These are phyloP conservation scores for Sprattus sprattus DNA, from an alignment of 2,113 vertebrate species.

Conservation along the genomic window DNA sequence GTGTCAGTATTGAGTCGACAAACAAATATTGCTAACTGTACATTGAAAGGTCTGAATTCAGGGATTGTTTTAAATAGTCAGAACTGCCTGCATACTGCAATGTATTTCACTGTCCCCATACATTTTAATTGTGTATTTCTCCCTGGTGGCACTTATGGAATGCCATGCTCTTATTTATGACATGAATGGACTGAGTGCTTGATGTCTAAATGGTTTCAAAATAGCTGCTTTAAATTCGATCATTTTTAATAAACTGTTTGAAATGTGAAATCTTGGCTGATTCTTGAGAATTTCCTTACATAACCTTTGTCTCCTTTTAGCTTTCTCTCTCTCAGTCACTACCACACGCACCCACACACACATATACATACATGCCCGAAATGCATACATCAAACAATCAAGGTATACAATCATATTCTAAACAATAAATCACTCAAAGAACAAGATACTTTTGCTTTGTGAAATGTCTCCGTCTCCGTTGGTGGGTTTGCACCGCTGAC, in stretches of 20 bases:
- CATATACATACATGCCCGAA: neutral
- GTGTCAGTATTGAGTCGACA: slow-evolving; percentile 4
- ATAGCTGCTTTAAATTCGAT: slow-evolving; percentile 11
- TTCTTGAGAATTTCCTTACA: neutral
- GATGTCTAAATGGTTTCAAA: slow-evolving; percentile 2
- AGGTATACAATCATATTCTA: neutral
- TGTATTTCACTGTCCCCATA: neutral
- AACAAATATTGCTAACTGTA: neutral
- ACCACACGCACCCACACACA: neutral
- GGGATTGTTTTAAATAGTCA: neutral
- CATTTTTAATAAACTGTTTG: slow-evolving; percentile 7
- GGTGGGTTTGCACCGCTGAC: slow-evolving; percentile 7
- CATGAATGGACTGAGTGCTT: slow-evolving; percentile 9
- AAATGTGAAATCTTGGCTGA: slow-evolving; percentile 4
- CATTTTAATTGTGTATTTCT: slow-evolving; percentile 1
- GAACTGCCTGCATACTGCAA: neutral
- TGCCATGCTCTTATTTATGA: slow-evolving; percentile 20
- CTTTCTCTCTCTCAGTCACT: neutral
- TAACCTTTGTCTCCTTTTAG: neutral
- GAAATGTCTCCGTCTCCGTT: neutral
- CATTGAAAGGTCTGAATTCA: slow-evolving; percentile 14
- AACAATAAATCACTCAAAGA: neutral
- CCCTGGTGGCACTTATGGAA: neutral
- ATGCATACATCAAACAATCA: too few relatives aligned
- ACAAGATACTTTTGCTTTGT: neutral